Evolutionary conservation across 1,140 invertebrate genomes (phyloP), one percentile per base, ranked within the genome.

Genomic region (Drosophila kepulauana): DNA sequence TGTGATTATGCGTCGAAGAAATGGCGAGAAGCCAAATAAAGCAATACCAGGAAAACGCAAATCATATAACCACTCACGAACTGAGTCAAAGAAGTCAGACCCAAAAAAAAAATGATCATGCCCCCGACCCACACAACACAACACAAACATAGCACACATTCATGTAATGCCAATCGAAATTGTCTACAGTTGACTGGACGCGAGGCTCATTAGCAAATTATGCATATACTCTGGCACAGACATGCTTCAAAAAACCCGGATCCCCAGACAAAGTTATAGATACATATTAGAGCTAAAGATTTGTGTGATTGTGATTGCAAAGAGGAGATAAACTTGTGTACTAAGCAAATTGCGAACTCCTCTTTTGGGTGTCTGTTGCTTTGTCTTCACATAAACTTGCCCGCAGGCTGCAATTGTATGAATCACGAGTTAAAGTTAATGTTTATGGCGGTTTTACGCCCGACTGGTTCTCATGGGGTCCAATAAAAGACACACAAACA

Each of bases 131-230:
- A 51, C 67, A 58, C 71, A 68, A 3, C 16, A 16, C 16, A 16
- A 16, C 20, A 20, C 20, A 20, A 20, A 25, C 20, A 25, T 25
- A 25, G 20, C 20, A 25, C 20, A 25, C 20, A 10, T 38, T 33
- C 70, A 67, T 66, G 74, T 77, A 74, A 74, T 77, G 63, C 51
- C 63, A 77, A 63, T 66, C 38, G 45, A 72, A 77, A 79, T 79
- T 72, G 62, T 82, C 68, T 81, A 82, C 79, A 85, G 82, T 82
- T 86, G 75, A 75, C 70, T 87, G 79, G 75, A 67, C 66, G 33
- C 67, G 16, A 69, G 57, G 76, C 82, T 86, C 76, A 86, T 86
- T 86, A 86, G 82, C 84, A 86, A 86, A 87, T 77, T 79, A 87
- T 79, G 43, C 46, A 63, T 15, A 35, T 61, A 67, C 15, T 57